Percentiles rank a stretch among this genome's conserved stretches.
These are phyloP conservation scores for Drosophila tropicalis DNA, from an alignment of 1,140 invertebrate species.

Conservation along the genomic window DNA sequence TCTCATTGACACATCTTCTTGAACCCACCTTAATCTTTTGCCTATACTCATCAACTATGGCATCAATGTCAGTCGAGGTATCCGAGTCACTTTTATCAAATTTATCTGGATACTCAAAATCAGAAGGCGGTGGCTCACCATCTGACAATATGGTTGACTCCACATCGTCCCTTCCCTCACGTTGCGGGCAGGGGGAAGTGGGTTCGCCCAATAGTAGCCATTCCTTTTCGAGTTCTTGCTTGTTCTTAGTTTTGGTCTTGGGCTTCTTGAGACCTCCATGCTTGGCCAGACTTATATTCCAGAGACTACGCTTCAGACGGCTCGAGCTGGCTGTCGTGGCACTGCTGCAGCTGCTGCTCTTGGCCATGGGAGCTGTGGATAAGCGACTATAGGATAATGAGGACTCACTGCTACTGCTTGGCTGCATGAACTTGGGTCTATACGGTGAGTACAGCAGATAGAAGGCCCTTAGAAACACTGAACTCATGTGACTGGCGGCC, in stretches of 20 bases:
- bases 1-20: background rate
- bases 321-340: constrained; percentile 43
- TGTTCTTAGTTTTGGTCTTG: constrained; percentile 63
- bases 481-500: constrained; percentile 73
- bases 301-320: constrained; percentile 68
- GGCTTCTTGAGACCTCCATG: constrained; percentile 66
- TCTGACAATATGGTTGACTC: constrained; percentile 78
- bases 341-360: constrained; percentile 57
- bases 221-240: constrained; percentile 80
- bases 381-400: constrained; percentile 79
- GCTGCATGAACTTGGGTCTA: constrained; percentile 76
- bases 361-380: constrained; percentile 66
- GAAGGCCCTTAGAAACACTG: constrained; percentile 66
- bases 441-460: constrained; percentile 75
- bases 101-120: constrained; percentile 80
- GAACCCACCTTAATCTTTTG: constrained; percentile 76
- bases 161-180: constrained; percentile 69
- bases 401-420: constrained; percentile 66
- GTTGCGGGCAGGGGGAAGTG: constrained; percentile 71
- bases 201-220: constrained; percentile 82
- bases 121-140: constrained; percentile 71
- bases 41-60: constrained; percentile 81
- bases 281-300: constrained; percentile 73
- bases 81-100: constrained; percentile 80
- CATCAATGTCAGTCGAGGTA: constrained; percentile 82